Conservation (phyloP, 2,888 invertebrate genomes). For the Pseudeuparius sepicola region DNA sequence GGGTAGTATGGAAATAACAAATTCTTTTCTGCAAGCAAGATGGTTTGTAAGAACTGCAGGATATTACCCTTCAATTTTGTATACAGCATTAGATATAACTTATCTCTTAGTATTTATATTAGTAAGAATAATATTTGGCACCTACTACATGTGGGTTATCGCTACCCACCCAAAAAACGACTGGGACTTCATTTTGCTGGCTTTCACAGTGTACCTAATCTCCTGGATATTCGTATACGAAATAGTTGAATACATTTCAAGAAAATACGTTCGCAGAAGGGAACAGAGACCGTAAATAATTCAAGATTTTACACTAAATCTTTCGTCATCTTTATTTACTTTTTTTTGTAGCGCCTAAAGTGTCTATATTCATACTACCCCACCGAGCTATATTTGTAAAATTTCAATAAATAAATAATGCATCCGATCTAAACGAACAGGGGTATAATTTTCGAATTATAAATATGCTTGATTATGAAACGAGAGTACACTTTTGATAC, state of each 20-base stretch:
- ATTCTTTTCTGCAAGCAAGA: conserved; percentile 50
- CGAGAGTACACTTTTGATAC: too few relatives aligned
- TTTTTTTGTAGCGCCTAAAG: too few relatives aligned
- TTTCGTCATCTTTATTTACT: too few relatives aligned
- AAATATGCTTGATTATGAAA: too few relatives aligned
- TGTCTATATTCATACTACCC: too few relatives aligned
- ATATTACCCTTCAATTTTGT: conserved; percentile 40
- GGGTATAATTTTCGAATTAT: too few relatives aligned
- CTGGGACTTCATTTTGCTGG: conserved; percentile 31
- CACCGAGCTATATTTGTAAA: too few relatives aligned
- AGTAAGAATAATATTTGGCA: conserved; percentile 45
- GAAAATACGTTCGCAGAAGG: conserved; percentile 29
- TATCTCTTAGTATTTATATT: conserved; percentile 44
- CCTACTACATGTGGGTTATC: conserved; percentile 40
- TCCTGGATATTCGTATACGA: conserved; percentile 35
- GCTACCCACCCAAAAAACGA: conserved; percentile 39
- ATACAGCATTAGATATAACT: conserved; percentile 40
- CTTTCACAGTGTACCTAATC: conserved; percentile 32
- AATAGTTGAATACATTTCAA: conserved; percentile 30
- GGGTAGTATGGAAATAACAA: conserved; percentile 50
- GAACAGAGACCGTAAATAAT: too few relatives aligned
- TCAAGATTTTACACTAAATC: too few relatives aligned
- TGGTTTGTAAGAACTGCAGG: conserved; percentile 51
- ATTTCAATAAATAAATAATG: too few relatives aligned
- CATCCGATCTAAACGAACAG: too few relatives aligned